Evolutionary conservation across 2,888 invertebrate genomes (phyloP), one percentile per base, ranked within the genome.

Genomic region (Lasioglossum malachurum): DNA sequence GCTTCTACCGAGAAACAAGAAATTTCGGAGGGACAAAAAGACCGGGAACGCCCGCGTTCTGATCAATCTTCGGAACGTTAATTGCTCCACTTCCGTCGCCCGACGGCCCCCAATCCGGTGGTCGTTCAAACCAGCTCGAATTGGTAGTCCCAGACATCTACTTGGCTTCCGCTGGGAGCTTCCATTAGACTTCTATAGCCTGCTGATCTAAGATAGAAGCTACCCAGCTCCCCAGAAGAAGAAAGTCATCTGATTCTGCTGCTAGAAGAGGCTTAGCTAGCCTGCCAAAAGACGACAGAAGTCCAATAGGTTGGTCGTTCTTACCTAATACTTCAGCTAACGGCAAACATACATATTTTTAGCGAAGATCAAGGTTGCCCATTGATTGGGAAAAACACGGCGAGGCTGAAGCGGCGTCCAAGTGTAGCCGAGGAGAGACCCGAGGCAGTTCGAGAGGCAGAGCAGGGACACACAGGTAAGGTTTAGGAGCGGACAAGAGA

Each of bases 71-170:
- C 53, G 60, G 60, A n/a, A 69, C 81, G 87, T 78, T 89, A 88
- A 92, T 88, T 90, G 87, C 82, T 75, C 83, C 86, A 86, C 87
- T 91, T 89, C 86, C 88, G 75, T 23, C 46, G 60, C 3, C 35
- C 38, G 35, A 71, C 57, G 38, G 27, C 5, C 41, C 57, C 4
- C 49, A 23, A 35, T n/a, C 23, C 71, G 41, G 0, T 41, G 4
- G 14, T 31, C 73, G 1, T 44, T 14, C 5, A 41, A 71, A 71
- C 71, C 12, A 41, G 2, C 71, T 16, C 14, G 44, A 16, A 31
- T 38, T 35, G 72, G 7, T 44, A 5, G 16, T 49, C 31, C 31
- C 2, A 0, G 19, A 19, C 8, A 1, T 31, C 3, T 19, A 7
- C 7, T 3, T 38, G 4, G 31, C 8, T 8, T 8, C 38, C 4